Evolutionary conservation across 2,888 invertebrate genomes (phyloP), one percentile per base, ranked within the genome.

Genomic region (Lasioglossum leucozonium): DNA sequence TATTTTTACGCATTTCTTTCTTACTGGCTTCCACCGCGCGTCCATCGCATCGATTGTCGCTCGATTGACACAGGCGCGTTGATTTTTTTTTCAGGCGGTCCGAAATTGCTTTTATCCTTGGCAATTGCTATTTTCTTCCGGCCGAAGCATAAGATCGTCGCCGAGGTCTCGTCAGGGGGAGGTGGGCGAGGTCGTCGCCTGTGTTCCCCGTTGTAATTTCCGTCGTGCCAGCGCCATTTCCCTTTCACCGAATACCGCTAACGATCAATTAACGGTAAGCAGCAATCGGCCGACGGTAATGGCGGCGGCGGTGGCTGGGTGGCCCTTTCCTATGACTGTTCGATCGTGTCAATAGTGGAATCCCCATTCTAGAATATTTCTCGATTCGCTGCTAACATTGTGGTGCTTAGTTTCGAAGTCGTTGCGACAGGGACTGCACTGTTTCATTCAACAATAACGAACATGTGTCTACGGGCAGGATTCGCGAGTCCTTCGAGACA

Each of bases 241-340:
- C 88, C 82, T 81, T 76, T 80, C 51, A 71, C 18, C 77, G 72
- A 82, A 83, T 77, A 72, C 79, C 78, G 65, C 85, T 85, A 87
- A 88, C 81, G 89, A 89, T 87, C 88, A 82, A 88, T 89, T 88
- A 89, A 47, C 81, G 2, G 76, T 69, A 80, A 82, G 79, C 78
- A 82, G 84, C 71, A 84, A 86, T 88, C 81, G 55, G 0, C 30
- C 79, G 74, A 62, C 34, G 2, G 30, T 67, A 22, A 37, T 10
- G 40, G 42, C 3, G 8, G 22, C 8, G 30, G 42, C 3, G 8
- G 22, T 5, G 30, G 58, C 26, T 37, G 72, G 72, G 26, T 30
- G 18, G 34, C 16, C 18, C n/a, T 47, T 65, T 34, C 47, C 72
- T 22, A 42, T 72, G 34, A 22, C 47, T 37, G 30, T 55, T 55